Base-by-base conservation (phyloP, 2,888 invertebrate genomes). In the Stenolophus ochropezus region DNA sequence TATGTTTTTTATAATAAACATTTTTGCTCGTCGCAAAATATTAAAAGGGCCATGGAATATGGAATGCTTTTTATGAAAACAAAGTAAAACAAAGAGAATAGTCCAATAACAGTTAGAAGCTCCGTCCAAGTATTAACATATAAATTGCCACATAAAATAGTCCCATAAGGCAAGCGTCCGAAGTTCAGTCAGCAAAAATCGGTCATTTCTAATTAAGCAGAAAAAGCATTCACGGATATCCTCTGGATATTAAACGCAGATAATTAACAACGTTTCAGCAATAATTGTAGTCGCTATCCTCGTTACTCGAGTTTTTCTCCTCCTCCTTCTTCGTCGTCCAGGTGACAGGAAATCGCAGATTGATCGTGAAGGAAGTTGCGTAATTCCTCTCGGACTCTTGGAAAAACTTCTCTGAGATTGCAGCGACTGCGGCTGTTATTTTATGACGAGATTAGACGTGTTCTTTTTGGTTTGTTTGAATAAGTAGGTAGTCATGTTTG, bases 321-420 rank as follows among this genome's bases (percentile, higher is more conserved):
- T 23, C 49, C 65, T 49, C 25, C n/a, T 33, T 27, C 27, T 20
- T 27, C 65, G 21, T n/a, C 73, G 18, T 71, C 69, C 79, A 79
- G 69, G 71, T 79, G 79, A 79, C 79, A 79, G 79, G 79, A 79
- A 71, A 79, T 79, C 53, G 71, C 69, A 79, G 79, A 79, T 79
- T 69, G 79, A 69, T 79, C 69, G 18, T 69, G 71, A 69, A 69
- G 79, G 79, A 79, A 79, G 79, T 79, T 79, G 71, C 71, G 53
- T 69, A 79, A 79, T 71, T 79, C 65, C 42, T 33, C 65, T 42
- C 33, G 16, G 27, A 18, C 65, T 14, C 65, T 16, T 56, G 65
- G 42, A 69, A 69, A 69, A 69, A 65, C 33, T 42, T 11, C 11
- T 8, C 33, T 42, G 33, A 33, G 65, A 69, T 69, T 69, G 65